A percentile compares a stretch with the other conserved stretches of the same genome.
phyloP scores from a whole-genome alignment of 37 sponge, comb jelly and placozoan genomes.

The Agelas oroides region DNA sequence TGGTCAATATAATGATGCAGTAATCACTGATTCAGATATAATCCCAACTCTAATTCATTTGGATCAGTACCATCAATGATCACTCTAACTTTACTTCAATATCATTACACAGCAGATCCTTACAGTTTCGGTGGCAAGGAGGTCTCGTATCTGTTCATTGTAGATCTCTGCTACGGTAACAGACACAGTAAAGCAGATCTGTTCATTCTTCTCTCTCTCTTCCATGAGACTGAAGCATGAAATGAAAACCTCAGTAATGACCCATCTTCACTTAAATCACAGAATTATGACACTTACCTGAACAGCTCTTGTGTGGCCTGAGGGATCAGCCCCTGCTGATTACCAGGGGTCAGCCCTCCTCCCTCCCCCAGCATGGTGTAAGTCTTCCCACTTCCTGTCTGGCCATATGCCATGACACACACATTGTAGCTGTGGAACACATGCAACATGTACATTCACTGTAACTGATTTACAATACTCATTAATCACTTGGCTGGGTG shows the following conservation, averaged over 20 bases:
- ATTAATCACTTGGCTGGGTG: not conserved
- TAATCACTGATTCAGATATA: too few relatives aligned
- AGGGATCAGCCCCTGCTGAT: conserved; percentile 68
- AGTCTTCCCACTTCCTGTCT: conserved; percentile 80
- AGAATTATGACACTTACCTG: conserved; percentile 57
- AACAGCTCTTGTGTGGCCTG: conserved; percentile 59
- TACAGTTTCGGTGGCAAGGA: conserved; percentile 14
- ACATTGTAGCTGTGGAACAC: conserved; percentile 74
- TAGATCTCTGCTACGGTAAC: conserved; percentile 72
- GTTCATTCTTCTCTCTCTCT: conserved; percentile 10
- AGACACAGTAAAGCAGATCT: conserved; percentile 39
- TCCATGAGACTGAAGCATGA: conserved; percentile 52
- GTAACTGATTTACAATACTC: not conserved
- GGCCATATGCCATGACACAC: conserved; percentile 84
- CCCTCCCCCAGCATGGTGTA: conserved; percentile 75
- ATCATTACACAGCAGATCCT: too few relatives aligned
- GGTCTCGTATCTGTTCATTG: conserved; percentile 67
- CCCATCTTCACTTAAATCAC: too few relatives aligned
- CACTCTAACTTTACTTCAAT: too few relatives aligned
- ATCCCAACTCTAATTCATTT: too few relatives aligned
- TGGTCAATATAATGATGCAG: too few relatives aligned
- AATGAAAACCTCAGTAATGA: not conserved
- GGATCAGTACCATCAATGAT: too few relatives aligned
- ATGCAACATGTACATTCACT: too few relatives aligned
- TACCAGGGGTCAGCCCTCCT: conserved; percentile 12